Conservation (phyloP, 2,797 vertebrate species). For the Lepus townsendii region DNA sequence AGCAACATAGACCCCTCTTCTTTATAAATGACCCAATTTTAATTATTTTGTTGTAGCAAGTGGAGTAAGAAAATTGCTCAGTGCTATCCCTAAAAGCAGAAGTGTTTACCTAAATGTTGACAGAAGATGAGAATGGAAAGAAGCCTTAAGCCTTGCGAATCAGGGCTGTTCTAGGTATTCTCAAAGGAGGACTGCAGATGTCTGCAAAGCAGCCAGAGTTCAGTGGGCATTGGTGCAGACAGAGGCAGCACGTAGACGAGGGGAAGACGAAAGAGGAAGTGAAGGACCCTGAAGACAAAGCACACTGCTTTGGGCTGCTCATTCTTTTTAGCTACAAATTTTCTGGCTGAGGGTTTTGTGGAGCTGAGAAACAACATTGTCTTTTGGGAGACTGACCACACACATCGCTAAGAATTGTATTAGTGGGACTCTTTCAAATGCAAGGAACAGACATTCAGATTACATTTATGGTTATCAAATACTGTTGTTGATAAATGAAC, state of each 20-base stretch:
- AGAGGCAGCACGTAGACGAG: not conserved
- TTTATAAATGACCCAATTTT: too few species aligned
- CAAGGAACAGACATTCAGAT: not conserved
- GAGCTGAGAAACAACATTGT: not conserved
- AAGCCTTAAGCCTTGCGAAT: not conserved
- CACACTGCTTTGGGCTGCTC: not conserved
- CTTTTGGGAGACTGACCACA: not conserved
- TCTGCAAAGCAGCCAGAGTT: not conserved
- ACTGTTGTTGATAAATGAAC: too few species aligned
- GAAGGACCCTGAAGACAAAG: not conserved
- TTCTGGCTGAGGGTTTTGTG: not conserved
- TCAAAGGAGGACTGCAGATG: not conserved
- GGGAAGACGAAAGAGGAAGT: slow-evolving; percentile 73
- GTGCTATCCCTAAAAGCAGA: not conserved
- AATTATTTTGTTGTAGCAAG: too few species aligned
- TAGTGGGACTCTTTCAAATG: not conserved
- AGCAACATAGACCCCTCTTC: too few species aligned
- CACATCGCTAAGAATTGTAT: not conserved
- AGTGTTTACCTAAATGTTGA: not conserved
- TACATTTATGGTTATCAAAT: not conserved
- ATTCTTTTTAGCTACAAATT: slow-evolving; percentile 15
- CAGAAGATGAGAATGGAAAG: slow-evolving; percentile 28
- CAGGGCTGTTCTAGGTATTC: not conserved
- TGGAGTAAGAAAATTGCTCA: too few species aligned
- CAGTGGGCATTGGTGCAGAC: not conserved